Conservation (phyloP, 1,140 invertebrate genomes). For the Drosophila nebulosa region DNA sequence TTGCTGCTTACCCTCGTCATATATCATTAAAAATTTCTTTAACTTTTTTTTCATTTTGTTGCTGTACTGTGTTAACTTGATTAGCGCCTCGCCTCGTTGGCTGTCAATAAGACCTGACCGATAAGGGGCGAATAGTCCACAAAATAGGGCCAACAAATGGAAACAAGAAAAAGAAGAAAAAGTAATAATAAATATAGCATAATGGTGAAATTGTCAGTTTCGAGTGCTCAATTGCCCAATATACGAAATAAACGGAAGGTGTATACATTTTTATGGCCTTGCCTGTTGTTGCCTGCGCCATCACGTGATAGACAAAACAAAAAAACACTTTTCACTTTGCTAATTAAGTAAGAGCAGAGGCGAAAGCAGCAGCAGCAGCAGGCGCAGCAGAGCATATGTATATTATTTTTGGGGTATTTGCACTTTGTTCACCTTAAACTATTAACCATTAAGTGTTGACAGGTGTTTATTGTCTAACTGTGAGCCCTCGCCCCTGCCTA, state of each 20-base stretch:
- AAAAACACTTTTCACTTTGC: slow-evolving; percentile 57
- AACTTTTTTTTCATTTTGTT: neutral
- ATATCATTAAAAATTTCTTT: neutral
- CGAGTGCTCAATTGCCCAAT: slow-evolving; percentile 71
- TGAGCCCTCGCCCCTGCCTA: neutral
- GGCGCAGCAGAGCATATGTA: neutral
- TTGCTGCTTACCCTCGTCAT: neutral
- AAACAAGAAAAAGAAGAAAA: neutral
- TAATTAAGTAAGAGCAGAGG: slow-evolving; percentile 52
- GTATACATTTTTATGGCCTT: slow-evolving; percentile 46
- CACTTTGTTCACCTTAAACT: slow-evolving; percentile 49
- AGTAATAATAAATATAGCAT: slow-evolving; percentile 52
- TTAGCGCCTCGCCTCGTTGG: slow-evolving; percentile 27
- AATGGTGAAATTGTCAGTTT: slow-evolving; percentile 65
- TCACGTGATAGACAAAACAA: slow-evolving; percentile 57
- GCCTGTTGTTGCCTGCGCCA: slow-evolving; percentile 45
- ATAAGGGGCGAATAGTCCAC: slow-evolving; percentile 34
- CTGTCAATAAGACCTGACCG: slow-evolving; percentile 36
- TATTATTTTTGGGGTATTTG: slow-evolving; percentile 59
- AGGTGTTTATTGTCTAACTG: slow-evolving; percentile 20
- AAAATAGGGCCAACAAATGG: neutral
- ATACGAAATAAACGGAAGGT: slow-evolving; percentile 11
- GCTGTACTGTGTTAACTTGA: slow-evolving; percentile 31
- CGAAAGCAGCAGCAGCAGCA: neutral
- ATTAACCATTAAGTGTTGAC: slow-evolving; percentile 34